These are phyloP conservation scores for Ochropleura leucogaster DNA, from an alignment of 2,888 invertebrate genomes.

Conservation along the genomic window DNA sequence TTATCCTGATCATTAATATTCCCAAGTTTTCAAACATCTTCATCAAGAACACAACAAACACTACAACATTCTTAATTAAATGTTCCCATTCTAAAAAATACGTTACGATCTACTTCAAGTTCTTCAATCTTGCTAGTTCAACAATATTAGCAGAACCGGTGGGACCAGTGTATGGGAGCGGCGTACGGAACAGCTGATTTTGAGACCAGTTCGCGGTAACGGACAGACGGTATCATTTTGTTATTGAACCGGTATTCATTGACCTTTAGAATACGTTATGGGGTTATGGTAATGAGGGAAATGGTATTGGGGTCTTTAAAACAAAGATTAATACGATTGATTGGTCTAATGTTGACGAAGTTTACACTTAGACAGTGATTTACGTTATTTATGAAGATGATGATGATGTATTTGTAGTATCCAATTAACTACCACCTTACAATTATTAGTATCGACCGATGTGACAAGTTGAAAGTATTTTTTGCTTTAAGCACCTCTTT, in stretches of 20 bases:
- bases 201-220: slow-evolving; percentile 73
- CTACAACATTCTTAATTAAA: not conserved
- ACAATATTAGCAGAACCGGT: slow-evolving; percentile 54
- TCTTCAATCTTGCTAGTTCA: slow-evolving; percentile 43
- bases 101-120: slow-evolving; percentile 60
- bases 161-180: slow-evolving; percentile 61
- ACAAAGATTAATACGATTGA: slow-evolving; percentile 30
- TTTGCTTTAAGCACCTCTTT: no score
- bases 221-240: slow-evolving; percentile 69
- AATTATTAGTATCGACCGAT: no score
- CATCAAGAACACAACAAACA: not conserved
- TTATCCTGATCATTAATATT: not conserved
- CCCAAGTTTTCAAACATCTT: no score
- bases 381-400: no score
- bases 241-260: slow-evolving; percentile 65
- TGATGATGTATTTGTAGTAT: no score
- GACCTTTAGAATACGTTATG: slow-evolving; percentile 71
- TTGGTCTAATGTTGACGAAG: not conserved
- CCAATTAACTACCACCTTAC: no score
- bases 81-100: slow-evolving; percentile 44
- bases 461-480: no score
- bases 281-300: slow-evolving; percentile 56
- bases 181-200: slow-evolving; percentile 75
- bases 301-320: slow-evolving; percentile 53
- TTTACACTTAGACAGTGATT: not conserved